Conservation (phyloP, 2,888 invertebrate species). For the Acrocyrtus sp. region DNA sequence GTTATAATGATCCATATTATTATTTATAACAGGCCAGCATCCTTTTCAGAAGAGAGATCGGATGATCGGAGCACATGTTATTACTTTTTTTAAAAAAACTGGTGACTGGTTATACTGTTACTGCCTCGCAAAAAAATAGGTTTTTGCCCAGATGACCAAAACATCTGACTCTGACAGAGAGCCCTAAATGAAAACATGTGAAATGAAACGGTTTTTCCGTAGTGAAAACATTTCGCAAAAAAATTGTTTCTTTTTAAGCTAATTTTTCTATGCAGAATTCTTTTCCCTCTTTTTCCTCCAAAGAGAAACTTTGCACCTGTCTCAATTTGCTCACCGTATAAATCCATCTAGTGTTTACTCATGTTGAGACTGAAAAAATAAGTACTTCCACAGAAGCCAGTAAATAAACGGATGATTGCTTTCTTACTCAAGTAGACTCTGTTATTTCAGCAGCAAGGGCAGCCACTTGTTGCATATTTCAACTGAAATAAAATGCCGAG, state of each 20-base stretch:
- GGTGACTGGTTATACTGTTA: too few species aligned
- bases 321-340: not conserved
- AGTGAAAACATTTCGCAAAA: not conserved
- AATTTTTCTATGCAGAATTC: not conserved
- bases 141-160: not conserved
- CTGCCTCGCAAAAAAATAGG: not conserved
- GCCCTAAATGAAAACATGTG: not conserved
- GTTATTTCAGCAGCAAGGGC: not conserved
- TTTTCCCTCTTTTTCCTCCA: too few species aligned
- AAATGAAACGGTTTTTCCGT: not conserved
- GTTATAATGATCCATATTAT: conserved; percentile 20
- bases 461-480: not conserved
- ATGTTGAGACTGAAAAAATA: not conserved
- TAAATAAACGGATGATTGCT: not conserved
- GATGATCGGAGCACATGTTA: not conserved
- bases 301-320: not conserved
- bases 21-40: conserved; percentile 16
- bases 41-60: too few species aligned
- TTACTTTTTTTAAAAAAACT: too few species aligned
- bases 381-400: not conserved
- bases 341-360: not conserved
- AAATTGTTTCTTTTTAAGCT: not conserved
- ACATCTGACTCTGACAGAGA: too few species aligned
- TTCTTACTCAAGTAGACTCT: not conserved
- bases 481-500: too few species aligned